These are phyloP conservation scores for Formica exsecta DNA, from an alignment of 1,140 invertebrate genomes.

Conservation along the genomic window DNA sequence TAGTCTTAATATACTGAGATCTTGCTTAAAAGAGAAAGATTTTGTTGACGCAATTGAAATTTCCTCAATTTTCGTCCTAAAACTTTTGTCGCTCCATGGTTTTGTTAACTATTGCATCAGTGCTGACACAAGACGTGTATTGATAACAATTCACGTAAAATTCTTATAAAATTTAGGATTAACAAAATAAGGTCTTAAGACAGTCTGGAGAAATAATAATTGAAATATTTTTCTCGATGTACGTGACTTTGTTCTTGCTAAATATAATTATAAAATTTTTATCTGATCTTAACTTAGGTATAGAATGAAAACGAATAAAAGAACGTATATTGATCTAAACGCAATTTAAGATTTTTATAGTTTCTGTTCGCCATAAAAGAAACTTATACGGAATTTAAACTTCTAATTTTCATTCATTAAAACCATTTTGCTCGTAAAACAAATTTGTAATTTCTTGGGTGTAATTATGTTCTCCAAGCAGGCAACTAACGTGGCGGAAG, in stretches of 20 bases:
- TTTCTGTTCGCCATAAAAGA: neutral
- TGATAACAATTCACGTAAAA: neutral
- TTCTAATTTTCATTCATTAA: neutral
- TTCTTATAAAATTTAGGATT: neutral
- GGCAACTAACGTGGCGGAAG: neutral
- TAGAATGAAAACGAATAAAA: neutral
- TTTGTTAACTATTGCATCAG: neutral
- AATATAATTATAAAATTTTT: neutral
- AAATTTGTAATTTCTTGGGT: neutral
- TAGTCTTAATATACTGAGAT: conserved; percentile 41
- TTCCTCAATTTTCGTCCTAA: neutral
- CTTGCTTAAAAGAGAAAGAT: neutral
- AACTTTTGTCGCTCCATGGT: neutral
- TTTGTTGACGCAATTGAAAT: neutral
- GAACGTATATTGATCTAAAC: neutral
- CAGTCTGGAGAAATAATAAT: neutral
- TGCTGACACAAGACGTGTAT: neutral
- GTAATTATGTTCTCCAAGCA: conserved; percentile 9
- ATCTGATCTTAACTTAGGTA: neutral
- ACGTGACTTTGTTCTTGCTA: neutral
- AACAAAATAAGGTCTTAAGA: neutral
- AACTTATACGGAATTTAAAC: neutral
- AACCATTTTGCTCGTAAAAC: conserved; percentile 27
- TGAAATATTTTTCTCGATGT: neutral
- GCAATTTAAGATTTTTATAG: neutral